Evolutionary conservation across 2,797 vertebrate genomes (phyloP), one percentile per base, ranked within the genome.

Genomic region (Aphelocoma californica): DNA sequence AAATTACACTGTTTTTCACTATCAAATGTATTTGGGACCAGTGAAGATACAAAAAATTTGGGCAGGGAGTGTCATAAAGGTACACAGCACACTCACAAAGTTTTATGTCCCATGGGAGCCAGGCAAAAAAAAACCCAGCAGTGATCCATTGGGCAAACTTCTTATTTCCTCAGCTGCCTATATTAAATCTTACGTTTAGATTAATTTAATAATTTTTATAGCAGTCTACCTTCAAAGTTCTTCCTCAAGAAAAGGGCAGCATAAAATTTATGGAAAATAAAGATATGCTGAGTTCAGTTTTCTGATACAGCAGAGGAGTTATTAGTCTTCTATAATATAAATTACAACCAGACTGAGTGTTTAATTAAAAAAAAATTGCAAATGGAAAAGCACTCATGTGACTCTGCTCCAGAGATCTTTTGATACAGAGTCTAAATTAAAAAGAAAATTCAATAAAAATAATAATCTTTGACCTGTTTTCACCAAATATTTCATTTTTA

Each of bases 221-320:
- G 42, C 15, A 44, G 7, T 75, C 32, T 86, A 74, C 14, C 36
- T 91, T 89, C 71, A 57, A 91, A 78, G 34, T 61, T 78, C 88
- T 61, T 89, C 57, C n/a, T 69, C 92, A 90, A 69, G 65, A 79
- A 84, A 96, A 92, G 80, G 81, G 71, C 81, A 96, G 18, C 32
- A 65, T n/a, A 89, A 97, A 95, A 90, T 69, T 86, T 94, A 82
- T 96, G 80, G 92, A 92, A 96, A 94, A 91, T 88, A 86, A 81
- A 94, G 79, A 71, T 94, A 79, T 69, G 69, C 86, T 95, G 92
- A 93, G n/a, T 84, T 96, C 73, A 87, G 32, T 81, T 81, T 97
- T 95, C 48, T 82, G 95, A 72, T 32, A 85, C 38, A 91, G 86
- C 53, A 51, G 29, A 70, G 90, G 58, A 95, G 89, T 89, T 85